Evolutionary conservation across 2,797 vertebrate species (phyloP), one percentile per base, ranked within the genome.

Genomic region (Clarias platycephalus): DNA sequence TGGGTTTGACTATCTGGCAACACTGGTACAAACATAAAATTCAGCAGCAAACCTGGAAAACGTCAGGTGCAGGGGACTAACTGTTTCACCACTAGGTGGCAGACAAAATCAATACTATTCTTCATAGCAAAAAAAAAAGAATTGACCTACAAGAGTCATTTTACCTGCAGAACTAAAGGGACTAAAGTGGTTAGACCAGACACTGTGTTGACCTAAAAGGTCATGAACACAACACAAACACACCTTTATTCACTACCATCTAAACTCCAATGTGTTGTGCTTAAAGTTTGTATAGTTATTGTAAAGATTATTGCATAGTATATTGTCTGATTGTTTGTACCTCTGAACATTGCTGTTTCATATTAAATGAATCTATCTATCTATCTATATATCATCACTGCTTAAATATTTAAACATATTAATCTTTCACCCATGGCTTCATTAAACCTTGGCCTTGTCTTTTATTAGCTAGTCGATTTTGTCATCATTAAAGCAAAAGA

Each of bases 41-140:
- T 44, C 44, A 10, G 9, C 9, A 44, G 9, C 44, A 10, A 44
- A 44, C 9, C 44, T 44, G 44, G 44, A 44, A 44, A 44, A 44
- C 44, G 37, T 49, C 44, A 49, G 44, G 44, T 10, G 37, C 37
- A 40, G 37, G 37, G 37, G 37, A 40, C 40, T 44, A 9, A 55
- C 15, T 53, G n/a, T 28, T 55, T 49, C n/a, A 26, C 72, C 72
- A n/a, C 28, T 34, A 77, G 55, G 55, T 77, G 76, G 75, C 31
- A 78, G 57, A 55, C 15, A 49, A n/a, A 75, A 31, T 18, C 20
- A 15, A 20, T 75, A 28, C 31, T 44, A 44, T 1, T 70, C 1
- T 12, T 10, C 20, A n/a, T 70, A 5, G 9, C 37, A 10, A 49
- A 49, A 10, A 49, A 37, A 37, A 37, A 6, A 37, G 0, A 37